Base-by-base conservation (phyloP, 2,888 invertebrate genomes). In the Drosophila falleni region DNA sequence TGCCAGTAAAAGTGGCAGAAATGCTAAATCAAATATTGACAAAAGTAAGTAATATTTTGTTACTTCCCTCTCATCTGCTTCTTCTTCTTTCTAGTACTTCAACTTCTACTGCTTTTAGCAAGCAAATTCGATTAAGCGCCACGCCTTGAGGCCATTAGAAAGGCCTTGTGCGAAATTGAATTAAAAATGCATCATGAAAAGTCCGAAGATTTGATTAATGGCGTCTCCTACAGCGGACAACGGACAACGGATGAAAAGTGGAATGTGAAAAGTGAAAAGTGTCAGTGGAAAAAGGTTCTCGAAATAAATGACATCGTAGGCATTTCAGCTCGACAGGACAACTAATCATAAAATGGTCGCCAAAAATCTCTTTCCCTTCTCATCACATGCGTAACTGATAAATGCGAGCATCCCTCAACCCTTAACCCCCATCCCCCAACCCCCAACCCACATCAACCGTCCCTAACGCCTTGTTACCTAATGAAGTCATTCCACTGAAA, bases 11-110 rank as follows among this genome's bases (percentile, higher is more conserved):
- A 86, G 71, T 83, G 87, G 66, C 83, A 77, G 68, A 75, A 87
- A 89, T 80, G 76, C 89, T 82, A 87, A 84, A 79, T 84, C 86
- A 85, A 85, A 85, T 85, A 89, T 85, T 85, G 89, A 85, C 84
- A 79, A 71, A 77, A 77, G 89, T 85, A 87, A 81, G 82, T 76
- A 79, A 85, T 74, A 80, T 71, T 79, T 79, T 70, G 35, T 16
- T 31, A 37, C 62, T 41, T 31, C 53, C 42, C 19, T 15, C 2
- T n/a, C 16, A 19, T 19, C 42, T 19, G 2, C 19, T n/a, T 56
- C 29, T 49, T 19, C 16, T 37, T 0, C 54, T 37, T 61, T 44
- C 10, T 9, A 16, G 39, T 39, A 23, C 5, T 50, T 8, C 46
- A 15, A 6, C 15, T 35, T 8, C 46, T 16, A 6, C 15, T 35